These are phyloP conservation scores for Falco peregrinus DNA, from an alignment of 2,797 vertebrate genomes.

Conservation along the genomic window DNA sequence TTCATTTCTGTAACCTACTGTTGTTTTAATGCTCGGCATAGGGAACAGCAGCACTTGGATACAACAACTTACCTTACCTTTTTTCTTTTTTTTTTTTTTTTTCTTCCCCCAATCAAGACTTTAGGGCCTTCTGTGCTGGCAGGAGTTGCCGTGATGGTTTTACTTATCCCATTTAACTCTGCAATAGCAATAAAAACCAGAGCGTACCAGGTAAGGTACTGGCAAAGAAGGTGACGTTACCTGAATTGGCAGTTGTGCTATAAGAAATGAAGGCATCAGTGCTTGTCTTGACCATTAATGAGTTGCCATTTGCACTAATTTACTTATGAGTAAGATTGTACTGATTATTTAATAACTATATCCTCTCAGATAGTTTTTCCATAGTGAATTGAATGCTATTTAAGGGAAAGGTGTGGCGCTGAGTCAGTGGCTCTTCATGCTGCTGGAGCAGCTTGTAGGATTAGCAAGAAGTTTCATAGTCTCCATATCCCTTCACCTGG, in stretches of 20 bases:
- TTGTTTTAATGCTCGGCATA: not conserved
- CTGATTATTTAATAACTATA: not conserved
- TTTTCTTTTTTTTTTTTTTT: not conserved
- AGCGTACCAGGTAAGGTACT: slow-evolving; percentile 85
- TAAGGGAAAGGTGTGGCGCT: not conserved
- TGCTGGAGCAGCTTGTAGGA: not conserved
- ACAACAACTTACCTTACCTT: not conserved
- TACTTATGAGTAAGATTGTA: not conserved
- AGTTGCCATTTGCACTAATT: not conserved
- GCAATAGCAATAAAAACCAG: slow-evolving; percentile 91
- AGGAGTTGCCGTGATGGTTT: slow-evolving; percentile 92
- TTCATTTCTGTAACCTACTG: not conserved
- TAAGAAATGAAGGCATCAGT: not conserved
- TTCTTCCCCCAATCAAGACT: slow-evolving; percentile 70
- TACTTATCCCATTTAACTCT: slow-evolving; percentile 92
- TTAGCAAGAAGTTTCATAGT: not conserved
- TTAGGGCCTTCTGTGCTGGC: slow-evolving; percentile 92
- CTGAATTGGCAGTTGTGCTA: not conserved
- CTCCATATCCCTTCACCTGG: not conserved
- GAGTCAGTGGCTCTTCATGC: not conserved
- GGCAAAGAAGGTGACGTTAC: not conserved
- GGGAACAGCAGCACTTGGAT: not conserved
- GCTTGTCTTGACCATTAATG: not conserved
- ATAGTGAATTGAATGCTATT: not conserved
- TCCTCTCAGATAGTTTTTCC: not conserved